Evolutionary conservation across 2,113 vertebrate genomes (phyloP).

Genomic region (Sphyrna mokarran): DNA sequence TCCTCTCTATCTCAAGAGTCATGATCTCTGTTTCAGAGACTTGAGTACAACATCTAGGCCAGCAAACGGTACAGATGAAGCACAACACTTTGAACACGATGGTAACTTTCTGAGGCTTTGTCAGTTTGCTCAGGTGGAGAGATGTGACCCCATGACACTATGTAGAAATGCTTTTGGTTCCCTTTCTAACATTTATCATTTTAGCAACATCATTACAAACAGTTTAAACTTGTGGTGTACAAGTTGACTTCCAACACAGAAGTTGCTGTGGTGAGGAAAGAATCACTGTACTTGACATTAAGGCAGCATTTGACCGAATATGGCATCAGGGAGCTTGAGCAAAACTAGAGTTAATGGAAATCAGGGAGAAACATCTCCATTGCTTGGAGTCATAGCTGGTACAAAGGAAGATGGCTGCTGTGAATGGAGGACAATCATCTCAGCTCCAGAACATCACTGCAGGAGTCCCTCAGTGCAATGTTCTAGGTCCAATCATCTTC

Average conservation of each 20-base stretch:
- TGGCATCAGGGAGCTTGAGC: no score
- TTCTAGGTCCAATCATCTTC: no score
- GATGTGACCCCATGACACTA: not conserved
- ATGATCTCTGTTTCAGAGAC: not conserved
- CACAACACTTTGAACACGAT: not conserved
- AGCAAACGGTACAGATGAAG: not conserved
- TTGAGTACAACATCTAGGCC: not conserved
- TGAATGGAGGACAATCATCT: no score
- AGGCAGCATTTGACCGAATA: no score
- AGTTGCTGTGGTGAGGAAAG: not conserved
- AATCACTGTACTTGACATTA: no score
- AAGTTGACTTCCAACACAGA: not conserved
- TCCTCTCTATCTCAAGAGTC: not conserved
- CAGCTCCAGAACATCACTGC: no score
- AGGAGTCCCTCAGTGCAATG: no score
- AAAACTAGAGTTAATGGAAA: no score
- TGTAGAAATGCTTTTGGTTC: not conserved
- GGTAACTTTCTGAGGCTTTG: not conserved
- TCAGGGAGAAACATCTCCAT: no score
- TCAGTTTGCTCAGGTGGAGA: not conserved
- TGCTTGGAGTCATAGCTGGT: no score
- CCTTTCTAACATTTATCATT: not conserved
- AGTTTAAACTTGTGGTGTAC: not conserved
- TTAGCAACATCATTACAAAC: not conserved
- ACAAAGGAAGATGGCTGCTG: no score